Percentiles rank a stretch among this genome's conserved stretches.
Evolutionary conservation across 1,140 invertebrate genomes (phyloP).

Genomic region (Calycopis cecrops): DNA sequence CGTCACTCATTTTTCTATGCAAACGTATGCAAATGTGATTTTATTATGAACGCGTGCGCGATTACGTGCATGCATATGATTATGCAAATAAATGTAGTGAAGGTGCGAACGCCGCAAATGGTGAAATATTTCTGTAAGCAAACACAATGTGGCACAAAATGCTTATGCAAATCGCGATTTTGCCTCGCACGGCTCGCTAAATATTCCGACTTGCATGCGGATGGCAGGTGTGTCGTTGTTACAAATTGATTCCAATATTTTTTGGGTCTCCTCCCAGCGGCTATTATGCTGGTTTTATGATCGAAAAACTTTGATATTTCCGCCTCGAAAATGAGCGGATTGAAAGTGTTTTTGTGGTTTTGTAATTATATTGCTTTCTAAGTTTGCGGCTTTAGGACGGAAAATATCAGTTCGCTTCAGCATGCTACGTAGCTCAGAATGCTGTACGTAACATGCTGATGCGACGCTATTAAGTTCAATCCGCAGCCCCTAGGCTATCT

Average conservation of each 20-base stretch:
- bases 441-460: too few species aligned
- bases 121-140: slow-evolving; percentile 39
- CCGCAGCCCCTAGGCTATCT: too few species aligned
- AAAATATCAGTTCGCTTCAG: too few species aligned
- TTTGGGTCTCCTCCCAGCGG: slow-evolving; percentile 9
- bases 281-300: not conserved
- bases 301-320: not conserved
- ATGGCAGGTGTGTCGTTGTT: slow-evolving; percentile 27
- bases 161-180: slow-evolving; percentile 47
- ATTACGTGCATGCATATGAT: not conserved
- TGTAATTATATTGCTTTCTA: too few species aligned
- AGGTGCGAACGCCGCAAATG: slow-evolving; percentile 36
- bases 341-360: too few species aligned
- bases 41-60: too few species aligned
- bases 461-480: too few species aligned
- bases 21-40: too few species aligned
- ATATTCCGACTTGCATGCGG: slow-evolving; percentile 32
- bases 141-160: slow-evolving; percentile 36
- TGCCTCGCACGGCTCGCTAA: slow-evolving; percentile 14
- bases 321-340: not conserved
- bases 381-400: too few species aligned
- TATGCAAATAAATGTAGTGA: slow-evolving; percentile 24
- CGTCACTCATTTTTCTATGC: too few species aligned
- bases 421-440: too few species aligned
- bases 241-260: slow-evolving; percentile 34